phyloP scores from a whole-genome alignment of 2,888 invertebrate genomes.

The Latrodectus elegans region DNA sequence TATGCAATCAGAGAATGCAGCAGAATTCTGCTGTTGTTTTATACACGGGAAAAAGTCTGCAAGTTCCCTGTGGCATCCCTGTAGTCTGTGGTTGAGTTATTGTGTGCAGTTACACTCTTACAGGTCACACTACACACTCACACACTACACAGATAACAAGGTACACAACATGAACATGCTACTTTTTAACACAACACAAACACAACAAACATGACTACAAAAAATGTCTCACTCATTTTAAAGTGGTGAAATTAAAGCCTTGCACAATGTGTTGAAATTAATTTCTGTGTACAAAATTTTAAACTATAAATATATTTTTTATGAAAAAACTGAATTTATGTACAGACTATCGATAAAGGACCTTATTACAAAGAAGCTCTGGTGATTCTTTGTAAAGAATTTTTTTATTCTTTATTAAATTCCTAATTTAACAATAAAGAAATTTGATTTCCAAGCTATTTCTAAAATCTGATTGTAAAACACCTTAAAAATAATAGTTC shows the following conservation, averaged over 20 bases:
- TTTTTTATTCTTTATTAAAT: no score
- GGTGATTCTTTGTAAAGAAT: no score
- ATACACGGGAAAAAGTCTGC: constrained; percentile 7
- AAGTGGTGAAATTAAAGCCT: constrained; percentile 11
- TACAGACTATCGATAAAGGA: no score
- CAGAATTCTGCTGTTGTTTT: not conserved
- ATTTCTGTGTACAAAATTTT: no score
- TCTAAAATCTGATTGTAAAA: no score
- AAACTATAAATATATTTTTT: no score
- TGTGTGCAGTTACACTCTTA: constrained; percentile 15
- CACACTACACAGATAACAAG: constrained; percentile 39
- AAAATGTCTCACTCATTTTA: not conserved
- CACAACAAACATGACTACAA: constrained; percentile 28
- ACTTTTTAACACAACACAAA: constrained; percentile 37
- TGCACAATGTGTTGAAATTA: not conserved
- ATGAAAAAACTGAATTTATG: no score
- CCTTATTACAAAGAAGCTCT: no score
- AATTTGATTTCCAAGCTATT: no score
- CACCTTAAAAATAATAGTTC: no score
- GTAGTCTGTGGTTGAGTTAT: constrained; percentile 33
- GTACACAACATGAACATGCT: constrained; percentile 37
- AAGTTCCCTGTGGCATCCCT: constrained; percentile 37
- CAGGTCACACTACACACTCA: constrained; percentile 51
- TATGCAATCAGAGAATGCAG: not conserved
- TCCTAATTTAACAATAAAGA: no score